Conservation (phyloP, 2,888 invertebrate genomes). For the Acrocyrtus sp. region DNA sequence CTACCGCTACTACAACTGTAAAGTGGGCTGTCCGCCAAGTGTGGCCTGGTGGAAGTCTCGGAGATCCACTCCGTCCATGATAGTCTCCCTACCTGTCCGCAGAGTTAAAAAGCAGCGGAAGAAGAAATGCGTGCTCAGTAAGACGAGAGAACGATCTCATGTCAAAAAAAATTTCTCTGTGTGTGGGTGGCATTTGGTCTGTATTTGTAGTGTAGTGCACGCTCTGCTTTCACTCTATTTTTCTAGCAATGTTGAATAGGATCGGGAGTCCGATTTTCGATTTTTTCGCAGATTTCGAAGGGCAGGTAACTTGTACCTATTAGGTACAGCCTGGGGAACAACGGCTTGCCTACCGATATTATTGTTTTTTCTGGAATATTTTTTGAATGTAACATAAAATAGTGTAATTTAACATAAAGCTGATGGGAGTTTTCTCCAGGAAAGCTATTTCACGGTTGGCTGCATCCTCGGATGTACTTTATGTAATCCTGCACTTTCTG, state of each 20-base stretch:
- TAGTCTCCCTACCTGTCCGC: slow-evolving; percentile 34
- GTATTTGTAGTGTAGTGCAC: not conserved
- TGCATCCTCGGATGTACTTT: slow-evolving; percentile 4
- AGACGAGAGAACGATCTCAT: not conserved
- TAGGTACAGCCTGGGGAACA: too few relatives aligned
- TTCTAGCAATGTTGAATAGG: not conserved
- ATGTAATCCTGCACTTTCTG: not conserved
- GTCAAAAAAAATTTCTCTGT: not conserved
- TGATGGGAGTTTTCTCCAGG: not conserved
- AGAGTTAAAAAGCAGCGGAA: slow-evolving; percentile 28
- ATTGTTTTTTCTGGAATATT: too few relatives aligned
- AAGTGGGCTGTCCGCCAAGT: slow-evolving; percentile 20
- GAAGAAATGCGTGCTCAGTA: slow-evolving; percentile 33
- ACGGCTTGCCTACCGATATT: too few relatives aligned
- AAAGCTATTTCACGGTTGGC: slow-evolving; percentile 26
- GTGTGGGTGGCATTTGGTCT: not conserved
- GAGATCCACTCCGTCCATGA: slow-evolving; percentile 26
- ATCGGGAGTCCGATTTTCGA: not conserved
- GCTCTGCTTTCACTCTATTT: not conserved
- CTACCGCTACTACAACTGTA: slow-evolving; percentile 18
- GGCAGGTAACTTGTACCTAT: too few relatives aligned
- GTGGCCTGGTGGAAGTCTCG: slow-evolving; percentile 38
- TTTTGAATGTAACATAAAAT: too few relatives aligned
- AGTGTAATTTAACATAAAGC: not conserved
- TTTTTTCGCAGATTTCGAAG: too few relatives aligned